Base-by-base conservation (phyloP, 2,113 vertebrate species). In the Perccottus glenii region DNA sequence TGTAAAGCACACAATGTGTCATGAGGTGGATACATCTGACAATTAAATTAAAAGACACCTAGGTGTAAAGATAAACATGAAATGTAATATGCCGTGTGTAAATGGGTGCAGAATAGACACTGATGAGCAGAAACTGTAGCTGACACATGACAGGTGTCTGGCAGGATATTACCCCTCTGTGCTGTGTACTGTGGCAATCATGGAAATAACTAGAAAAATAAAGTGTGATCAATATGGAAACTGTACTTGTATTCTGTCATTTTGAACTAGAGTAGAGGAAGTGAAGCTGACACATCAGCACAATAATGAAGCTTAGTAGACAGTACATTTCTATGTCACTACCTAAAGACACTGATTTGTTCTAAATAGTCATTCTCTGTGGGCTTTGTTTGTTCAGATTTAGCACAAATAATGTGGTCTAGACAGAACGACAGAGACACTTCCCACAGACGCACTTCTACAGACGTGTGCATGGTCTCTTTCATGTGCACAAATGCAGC, bases 111-210 rank as follows among this genome's bases (percentile, higher is more conserved):
- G 11, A 10, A 46, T 11, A 46, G 44, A 46, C 44, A 46, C 44
- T 60, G 9, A 12, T 49, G 9, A 44, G 46, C 49, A 60, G 19
- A 11, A 49, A 46, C 9, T 45, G 16, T 11, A 6, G 52, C 58
- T 55, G 52, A 38, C 52, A 38, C 36, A 33, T 55, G 52, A 58
- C n/a, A 58, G 36, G 36, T 43, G 56, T 58, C 36, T 58, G 15
- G 15, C 56, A 43, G 15, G 38, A 58, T 58, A 58, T 58, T 58
- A 43, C 15, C n/a, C 11, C 56, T 58, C 40, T 3, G 4, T 8
- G n/a, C 36, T 58, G 40, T 58, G 56, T 58, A 43, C 56, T 43
- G 56, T 55, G 52, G 52, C 52, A 55, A 55, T 55, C 52, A 55
- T 14, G 38, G 11, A 55, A 14, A 33, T 33, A 57, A n/a, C 6